Conservation (phyloP, 2,113 vertebrate genomes). For the Hydropotes inermis region DNA sequence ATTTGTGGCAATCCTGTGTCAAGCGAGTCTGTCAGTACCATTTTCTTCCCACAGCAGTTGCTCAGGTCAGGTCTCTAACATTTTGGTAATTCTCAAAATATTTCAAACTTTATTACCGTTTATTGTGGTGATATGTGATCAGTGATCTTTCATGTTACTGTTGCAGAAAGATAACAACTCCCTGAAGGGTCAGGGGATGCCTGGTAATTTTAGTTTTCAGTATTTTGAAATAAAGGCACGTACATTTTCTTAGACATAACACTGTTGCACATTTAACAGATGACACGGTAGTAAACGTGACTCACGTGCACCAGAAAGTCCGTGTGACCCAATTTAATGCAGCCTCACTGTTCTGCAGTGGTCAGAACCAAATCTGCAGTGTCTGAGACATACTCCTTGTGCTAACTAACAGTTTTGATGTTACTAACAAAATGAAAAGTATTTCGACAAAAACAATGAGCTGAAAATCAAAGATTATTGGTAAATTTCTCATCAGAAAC, state of each 20-base stretch:
- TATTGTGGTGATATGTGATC: not conserved
- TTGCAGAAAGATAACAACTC: not conserved
- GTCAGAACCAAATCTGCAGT: not conserved
- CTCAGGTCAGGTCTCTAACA: too few species aligned
- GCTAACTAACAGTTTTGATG: not conserved
- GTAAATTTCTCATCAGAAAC: not conserved
- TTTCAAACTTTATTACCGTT: fast-evolving
- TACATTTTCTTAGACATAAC: not conserved
- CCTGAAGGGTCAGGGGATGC: not conserved
- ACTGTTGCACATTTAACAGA: not conserved
- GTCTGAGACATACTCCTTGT: not conserved
- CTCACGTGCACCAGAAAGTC: fast-evolving
- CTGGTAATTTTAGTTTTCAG: not conserved
- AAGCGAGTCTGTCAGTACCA: not conserved
- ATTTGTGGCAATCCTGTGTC: not conserved
- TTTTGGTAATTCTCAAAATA: not conserved
- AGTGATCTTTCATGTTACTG: not conserved
- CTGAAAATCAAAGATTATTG: not conserved
- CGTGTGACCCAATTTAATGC: fast-evolving
- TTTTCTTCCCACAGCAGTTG: not conserved
- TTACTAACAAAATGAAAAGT: too few species aligned
- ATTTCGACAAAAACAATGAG: not conserved
- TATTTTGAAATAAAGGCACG: not conserved
- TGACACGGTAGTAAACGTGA: fast-evolving
- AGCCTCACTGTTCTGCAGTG: fast-evolving